Evolutionary conservation across 2,888 invertebrate species (phyloP).

Genomic region (Malacosoma neustria): DNA sequence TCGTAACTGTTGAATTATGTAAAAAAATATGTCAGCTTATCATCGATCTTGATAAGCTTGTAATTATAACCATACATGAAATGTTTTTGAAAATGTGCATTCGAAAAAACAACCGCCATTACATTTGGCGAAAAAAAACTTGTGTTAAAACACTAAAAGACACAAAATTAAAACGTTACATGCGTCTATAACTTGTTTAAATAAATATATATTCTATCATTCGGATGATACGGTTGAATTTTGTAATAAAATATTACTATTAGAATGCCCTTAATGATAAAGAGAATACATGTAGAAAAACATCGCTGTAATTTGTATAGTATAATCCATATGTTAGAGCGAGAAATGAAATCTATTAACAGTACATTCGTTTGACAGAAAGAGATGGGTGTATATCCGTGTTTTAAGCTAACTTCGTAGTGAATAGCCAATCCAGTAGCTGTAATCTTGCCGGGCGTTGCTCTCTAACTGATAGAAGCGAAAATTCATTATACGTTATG

Average conservation of each 20-base stretch:
- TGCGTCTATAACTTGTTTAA: no score
- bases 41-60: slow-evolving; percentile 60
- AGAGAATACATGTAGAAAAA: slow-evolving; percentile 56
- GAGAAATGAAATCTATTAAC: slow-evolving; percentile 24
- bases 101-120: slow-evolving; percentile 50
- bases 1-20: slow-evolving; percentile 3
- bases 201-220: no score
- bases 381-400: slow-evolving; percentile 35
- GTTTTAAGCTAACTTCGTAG: slow-evolving; percentile 33
- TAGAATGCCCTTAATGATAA: slow-evolving; percentile 42
- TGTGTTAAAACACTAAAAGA: slow-evolving; percentile 40
- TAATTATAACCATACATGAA: slow-evolving; percentile 60
- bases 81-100: slow-evolving; percentile 37
- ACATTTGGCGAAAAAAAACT: slow-evolving; percentile 49
- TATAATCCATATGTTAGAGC: slow-evolving; percentile 41
- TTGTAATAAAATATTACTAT: slow-evolving; percentile 13
- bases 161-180: slow-evolving; percentile 17
- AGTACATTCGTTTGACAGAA: slow-evolving; percentile 24
- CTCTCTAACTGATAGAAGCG: slow-evolving; percentile 37
- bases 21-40: slow-evolving; percentile 33
- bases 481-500: slow-evolving; percentile 36
- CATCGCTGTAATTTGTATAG: slow-evolving; percentile 58
- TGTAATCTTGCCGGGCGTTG: slow-evolving; percentile 37
- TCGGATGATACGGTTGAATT: slow-evolving; percentile 22
- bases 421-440: slow-evolving; percentile 59